phyloP scores from a whole-genome alignment of 2,888 invertebrate species.

The Steromphala cineraria region DNA sequence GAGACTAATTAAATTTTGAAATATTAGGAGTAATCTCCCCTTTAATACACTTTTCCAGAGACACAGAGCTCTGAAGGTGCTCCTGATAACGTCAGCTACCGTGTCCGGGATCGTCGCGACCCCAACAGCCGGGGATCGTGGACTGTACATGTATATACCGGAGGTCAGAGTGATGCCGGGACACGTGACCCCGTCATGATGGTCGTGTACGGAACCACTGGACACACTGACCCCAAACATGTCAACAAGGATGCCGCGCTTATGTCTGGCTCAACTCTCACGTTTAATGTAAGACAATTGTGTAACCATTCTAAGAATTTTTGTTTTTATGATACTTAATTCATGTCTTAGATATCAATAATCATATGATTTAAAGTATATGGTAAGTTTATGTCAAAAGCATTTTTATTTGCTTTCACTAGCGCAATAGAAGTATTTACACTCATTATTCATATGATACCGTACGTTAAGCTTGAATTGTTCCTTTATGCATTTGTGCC shows the following conservation, averaged over 20 bases:
- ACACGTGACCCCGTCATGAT: conserved; percentile 57
- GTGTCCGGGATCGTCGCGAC: conserved; percentile 39
- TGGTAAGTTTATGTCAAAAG: too few relatives aligned
- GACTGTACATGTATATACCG: conserved; percentile 56
- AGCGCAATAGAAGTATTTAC: too few relatives aligned
- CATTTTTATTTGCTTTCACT: too few relatives aligned
- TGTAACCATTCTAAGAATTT: neutral
- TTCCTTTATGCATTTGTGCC: too few relatives aligned
- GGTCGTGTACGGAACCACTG: conserved; percentile 67
- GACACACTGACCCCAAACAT: conserved; percentile 58
- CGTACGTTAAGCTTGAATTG: too few relatives aligned
- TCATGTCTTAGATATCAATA: too few relatives aligned
- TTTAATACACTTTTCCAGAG: conserved; percentile 27
- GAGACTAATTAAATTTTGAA: too few relatives aligned
- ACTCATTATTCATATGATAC: too few relatives aligned
- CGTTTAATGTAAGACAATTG: conserved; percentile 50
- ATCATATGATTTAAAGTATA: too few relatives aligned
- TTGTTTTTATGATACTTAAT: neutral
- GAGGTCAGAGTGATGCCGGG: conserved; percentile 52
- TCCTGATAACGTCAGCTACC: conserved; percentile 41
- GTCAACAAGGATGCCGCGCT: conserved; percentile 57
- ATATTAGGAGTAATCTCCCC: neutral
- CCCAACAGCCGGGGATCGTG: conserved; percentile 48
- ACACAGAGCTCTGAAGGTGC: conserved; percentile 44
- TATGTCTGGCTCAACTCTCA: conserved; percentile 53